Conservation (phyloP, 2,113 vertebrate genomes). For the Tretioscincus oriximinensis region DNA sequence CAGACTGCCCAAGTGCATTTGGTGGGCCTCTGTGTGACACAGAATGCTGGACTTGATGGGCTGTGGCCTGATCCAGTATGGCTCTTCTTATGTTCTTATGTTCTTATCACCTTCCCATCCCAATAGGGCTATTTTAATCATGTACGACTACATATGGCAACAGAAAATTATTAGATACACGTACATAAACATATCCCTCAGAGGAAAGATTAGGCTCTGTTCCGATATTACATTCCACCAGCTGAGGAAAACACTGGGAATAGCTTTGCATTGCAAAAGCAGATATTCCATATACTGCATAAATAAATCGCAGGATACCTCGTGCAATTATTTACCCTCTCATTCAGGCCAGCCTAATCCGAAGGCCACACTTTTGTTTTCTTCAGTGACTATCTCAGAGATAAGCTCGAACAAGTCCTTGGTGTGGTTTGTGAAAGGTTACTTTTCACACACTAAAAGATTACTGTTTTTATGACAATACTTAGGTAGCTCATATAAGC, state of each 20-base stretch:
- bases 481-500: constrained; percentile 9
- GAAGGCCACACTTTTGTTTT: not conserved
- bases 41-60: no score
- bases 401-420: not conserved
- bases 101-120: no score
- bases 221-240: not conserved
- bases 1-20: no score
- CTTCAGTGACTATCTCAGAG: not conserved
- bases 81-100: no score
- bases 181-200: not conserved
- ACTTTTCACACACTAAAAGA: not conserved
- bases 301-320: not conserved
- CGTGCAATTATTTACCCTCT: not conserved
- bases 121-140: no score
- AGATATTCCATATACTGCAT: not conserved
- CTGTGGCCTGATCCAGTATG: no score
- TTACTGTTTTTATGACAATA: not conserved
- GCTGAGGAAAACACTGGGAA: not conserved
- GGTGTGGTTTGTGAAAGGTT: not conserved
- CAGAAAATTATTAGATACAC: no score
- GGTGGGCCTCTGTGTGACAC: no score
- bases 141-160: no score
- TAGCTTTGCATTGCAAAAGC: not conserved
- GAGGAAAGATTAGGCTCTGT: not conserved
- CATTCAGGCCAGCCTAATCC: not conserved